These are phyloP conservation scores for Boleophthalmus pectinirostris DNA, from an alignment of 2,113 vertebrate species.

Conservation along the genomic window DNA sequence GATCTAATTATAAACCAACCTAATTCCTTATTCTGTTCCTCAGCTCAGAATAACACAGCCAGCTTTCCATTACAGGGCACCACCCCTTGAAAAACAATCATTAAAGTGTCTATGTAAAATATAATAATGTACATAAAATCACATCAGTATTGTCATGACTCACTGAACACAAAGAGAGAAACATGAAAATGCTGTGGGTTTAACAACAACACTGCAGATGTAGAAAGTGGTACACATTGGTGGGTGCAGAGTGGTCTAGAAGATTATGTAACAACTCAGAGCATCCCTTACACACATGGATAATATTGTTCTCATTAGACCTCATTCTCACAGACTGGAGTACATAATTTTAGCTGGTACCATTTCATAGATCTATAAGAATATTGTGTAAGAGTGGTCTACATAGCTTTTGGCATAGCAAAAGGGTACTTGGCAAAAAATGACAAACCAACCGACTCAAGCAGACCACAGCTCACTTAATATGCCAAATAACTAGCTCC, in stretches of 20 bases:
- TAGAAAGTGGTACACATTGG: slow-evolving; percentile 21
- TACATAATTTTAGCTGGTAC: background rate
- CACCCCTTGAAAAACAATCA: slow-evolving; percentile 20
- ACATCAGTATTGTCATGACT: background rate
- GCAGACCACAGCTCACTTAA: background rate
- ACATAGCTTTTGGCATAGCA: background rate
- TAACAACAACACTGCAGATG: slow-evolving; percentile 16
- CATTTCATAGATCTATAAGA: background rate
- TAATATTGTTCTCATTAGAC: slow-evolving; percentile 12
- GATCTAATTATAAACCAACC: slow-evolving; percentile 71
- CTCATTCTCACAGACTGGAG: background rate
- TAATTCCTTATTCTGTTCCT: slow-evolving; percentile 49
- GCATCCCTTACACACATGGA: slow-evolving; percentile 28
- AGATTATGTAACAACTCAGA: slow-evolving; percentile 52
- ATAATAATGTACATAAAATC: slow-evolving; percentile 13
- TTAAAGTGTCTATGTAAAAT: background rate
- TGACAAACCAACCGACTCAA: too few species aligned
- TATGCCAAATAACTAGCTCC: background rate
- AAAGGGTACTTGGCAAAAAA: too few species aligned
- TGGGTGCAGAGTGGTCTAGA: slow-evolving; percentile 22
- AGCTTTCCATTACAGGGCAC: slow-evolving; percentile 51
- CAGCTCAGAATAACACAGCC: slow-evolving; percentile 47
- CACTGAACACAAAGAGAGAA: background rate
- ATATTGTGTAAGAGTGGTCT: background rate
- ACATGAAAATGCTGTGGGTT: background rate